Percentiles rank a stretch among this genome's conserved stretches.
These are phyloP conservation scores for Lepidocyrtoides sp. DNA, from an alignment of 2,888 invertebrate genomes.

Conservation along the genomic window DNA sequence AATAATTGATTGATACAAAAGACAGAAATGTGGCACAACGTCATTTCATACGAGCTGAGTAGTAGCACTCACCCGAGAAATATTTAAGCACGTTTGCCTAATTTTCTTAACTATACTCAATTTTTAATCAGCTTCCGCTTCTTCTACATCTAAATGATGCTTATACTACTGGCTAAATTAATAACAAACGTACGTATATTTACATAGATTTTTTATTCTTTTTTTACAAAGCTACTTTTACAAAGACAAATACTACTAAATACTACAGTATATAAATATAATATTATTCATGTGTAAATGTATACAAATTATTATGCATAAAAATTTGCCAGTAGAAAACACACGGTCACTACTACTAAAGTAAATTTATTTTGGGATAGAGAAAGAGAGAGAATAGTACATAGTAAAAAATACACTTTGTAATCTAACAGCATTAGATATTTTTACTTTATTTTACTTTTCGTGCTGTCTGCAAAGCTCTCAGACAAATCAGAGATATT, in stretches of 20 bases:
- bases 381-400: slow-evolving; percentile 27
- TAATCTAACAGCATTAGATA: slow-evolving; percentile 36
- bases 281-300: slow-evolving; percentile 10
- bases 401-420: slow-evolving; percentile 36
- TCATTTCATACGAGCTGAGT: too few relatives aligned
- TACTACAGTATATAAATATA: not conserved
- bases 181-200: not conserved
- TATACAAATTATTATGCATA: slow-evolving; percentile 52
- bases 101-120: not conserved
- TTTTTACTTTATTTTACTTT: not conserved
- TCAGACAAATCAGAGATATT: slow-evolving; percentile 22
- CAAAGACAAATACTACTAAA: slow-evolving; percentile 7
- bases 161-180: not conserved
- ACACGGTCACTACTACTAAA: not conserved
- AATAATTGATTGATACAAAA: too few relatives aligned
- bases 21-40: too few relatives aligned
- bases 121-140: slow-evolving; percentile 10
- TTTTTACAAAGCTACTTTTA: not conserved
- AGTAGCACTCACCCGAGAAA: too few relatives aligned
- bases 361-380: not conserved
- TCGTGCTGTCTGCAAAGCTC: slow-evolving; percentile 35
- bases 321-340: not conserved
- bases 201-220: not conserved
- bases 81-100: too few relatives aligned
- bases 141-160: not conserved